Evolutionary conservation across 2,888 invertebrate genomes (phyloP), one percentile per base, ranked within the genome.

Genomic region (Punctoribates punctum): DNA sequence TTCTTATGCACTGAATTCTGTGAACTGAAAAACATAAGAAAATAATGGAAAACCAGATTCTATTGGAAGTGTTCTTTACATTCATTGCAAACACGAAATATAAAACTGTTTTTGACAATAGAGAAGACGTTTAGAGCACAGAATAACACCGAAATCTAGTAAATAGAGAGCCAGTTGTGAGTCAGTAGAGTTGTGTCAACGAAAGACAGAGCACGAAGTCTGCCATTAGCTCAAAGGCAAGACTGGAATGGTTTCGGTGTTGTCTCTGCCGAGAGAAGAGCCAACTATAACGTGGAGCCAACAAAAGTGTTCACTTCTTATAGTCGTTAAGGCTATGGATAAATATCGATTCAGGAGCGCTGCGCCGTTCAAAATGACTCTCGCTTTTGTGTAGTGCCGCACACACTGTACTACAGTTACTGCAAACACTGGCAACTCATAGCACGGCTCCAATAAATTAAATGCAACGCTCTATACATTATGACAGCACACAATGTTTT

Each of bases 331-430:
- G 38, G 67, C 38, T 70, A 70, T 70, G 70, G 70, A 70, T 65
- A 65, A 27, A 70, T 70, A 70, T 70, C 70, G 70, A 70, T 70
- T 70, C 70, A 42, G 38, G 42, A 70, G 70, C 42, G n/a, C 70
- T 70, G 70, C 70, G 70, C 70, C 27, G 27, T 65, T 70, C 70
- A 70, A 70, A 70, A 70, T 70, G 70, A 70, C 70, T 70, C 70
- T 70, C 70, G 42, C 70, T 70, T 70, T 70, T 70, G 70, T 70
- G 42, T 70, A 29, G 23, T 34, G 13, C 15, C 5, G 34, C 38
- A 34, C 11, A 67, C 8, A 6, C 3, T 27, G 29, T 4, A 34
- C 29, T n/a, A 62, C 62, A 62, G 29, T 29, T 17, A 60, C 60
- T 25, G 60, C 13, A 60, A 25, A 62, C 62, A 62, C 54, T 23